phyloP scores from a whole-genome alignment of 2,888 invertebrate species.

The Ornithoptera alexandrae region DNA sequence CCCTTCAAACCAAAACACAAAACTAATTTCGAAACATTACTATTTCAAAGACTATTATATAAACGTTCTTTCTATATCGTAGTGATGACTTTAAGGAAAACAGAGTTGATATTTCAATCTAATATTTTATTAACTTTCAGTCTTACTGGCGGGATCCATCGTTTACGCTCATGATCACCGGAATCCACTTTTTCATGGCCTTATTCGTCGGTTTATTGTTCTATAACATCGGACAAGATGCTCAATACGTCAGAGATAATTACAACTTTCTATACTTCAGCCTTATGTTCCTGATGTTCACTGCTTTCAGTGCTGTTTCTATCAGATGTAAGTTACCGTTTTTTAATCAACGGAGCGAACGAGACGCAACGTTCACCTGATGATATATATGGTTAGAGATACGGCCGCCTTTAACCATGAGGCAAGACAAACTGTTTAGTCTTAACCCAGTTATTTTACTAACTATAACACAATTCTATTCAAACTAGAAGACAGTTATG shows the following conservation, averaged over 20 bases:
- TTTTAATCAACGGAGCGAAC: not conserved
- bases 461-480: not conserved
- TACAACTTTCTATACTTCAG: conserved; percentile 94
- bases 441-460: too few species aligned
- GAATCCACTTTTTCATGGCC: conserved; percentile 90
- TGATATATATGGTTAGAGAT: too few species aligned
- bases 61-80: not conserved
- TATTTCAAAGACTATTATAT: not conserved
- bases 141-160: conserved; percentile 85
- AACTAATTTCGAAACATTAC: too few species aligned
- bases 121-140: conserved; percentile 39
- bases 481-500: not conserved
- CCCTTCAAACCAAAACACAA: too few species aligned
- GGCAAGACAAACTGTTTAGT: too few species aligned
- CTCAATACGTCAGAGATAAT: conserved; percentile 89
- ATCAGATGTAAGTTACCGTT: conserved; percentile 89
- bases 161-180: conserved; percentile 86
- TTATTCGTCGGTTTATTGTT: conserved; percentile 90
- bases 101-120: not conserved
- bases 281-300: conserved; percentile 96
- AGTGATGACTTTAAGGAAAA: not conserved
- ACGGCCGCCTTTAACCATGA: too few species aligned
- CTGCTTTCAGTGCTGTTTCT: conserved; percentile 93
- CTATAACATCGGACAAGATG: conserved; percentile 92
- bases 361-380: too few species aligned